Evolutionary conservation across 2,888 invertebrate genomes (phyloP), one percentile per base, ranked within the genome.

Genomic region (Camptogramma bilineatum): DNA sequence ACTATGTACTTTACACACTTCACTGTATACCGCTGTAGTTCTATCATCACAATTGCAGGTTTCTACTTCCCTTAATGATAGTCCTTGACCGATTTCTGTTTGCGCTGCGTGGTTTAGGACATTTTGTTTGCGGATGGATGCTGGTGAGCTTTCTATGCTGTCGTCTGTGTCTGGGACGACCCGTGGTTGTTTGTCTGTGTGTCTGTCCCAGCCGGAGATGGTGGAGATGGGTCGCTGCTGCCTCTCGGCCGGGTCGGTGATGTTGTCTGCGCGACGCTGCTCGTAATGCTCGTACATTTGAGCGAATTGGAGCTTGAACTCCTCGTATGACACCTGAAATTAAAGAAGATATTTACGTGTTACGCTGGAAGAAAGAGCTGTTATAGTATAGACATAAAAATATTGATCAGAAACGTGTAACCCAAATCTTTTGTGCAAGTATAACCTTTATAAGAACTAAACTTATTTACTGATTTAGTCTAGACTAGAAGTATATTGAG

Each of bases 241-340:
- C 17, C 98, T 94, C 73, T 98, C 94, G n/a, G 97, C 96, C 0
- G 98, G 98, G 91, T 99, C 99, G 0, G 98, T 98, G 77, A 99
- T 97, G 86, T 98, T 98, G 88, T 99, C 98, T 0, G 98, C 97
- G 61, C 98, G 95, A 74, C 98, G 97, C 60, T 98, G 95, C 82
- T 99, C 98, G 84, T 99, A 99, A 83, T 98, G 98, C 82, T 98
- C 98, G 84, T 98, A 98, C 98, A 99, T 98, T 92, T 98, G 98
- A 34, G 98, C 98, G 90, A 99, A 99, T 87, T 99, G 99, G 5
- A 98, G 95, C 82, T 98, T 98, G 89, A 99, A 99, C 87, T 99
- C 99, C 93, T 99, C 99, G 86, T 99, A 99, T 0, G 99, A 98
- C 8, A 99, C 97, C 97, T 97, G 81, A 7, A 86, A 83, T 7